Conservation (phyloP, 2,797 vertebrate genomes). For the Mallotus villosus region DNA sequence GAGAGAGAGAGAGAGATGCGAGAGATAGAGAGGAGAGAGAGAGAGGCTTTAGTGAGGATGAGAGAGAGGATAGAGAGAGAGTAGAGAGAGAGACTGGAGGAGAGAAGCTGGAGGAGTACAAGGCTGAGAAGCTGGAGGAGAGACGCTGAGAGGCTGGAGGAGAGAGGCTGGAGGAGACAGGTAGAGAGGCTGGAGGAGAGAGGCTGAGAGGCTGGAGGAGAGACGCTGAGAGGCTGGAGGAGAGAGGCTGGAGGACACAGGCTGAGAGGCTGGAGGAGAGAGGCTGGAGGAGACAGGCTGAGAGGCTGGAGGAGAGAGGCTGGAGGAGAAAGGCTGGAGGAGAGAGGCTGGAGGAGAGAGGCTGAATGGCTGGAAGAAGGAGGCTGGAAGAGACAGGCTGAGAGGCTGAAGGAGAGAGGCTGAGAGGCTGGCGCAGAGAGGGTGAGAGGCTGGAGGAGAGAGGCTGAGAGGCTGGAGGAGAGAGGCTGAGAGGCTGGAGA, state of each 20-base stretch:
- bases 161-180: not conserved
- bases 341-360: conserved; percentile 28
- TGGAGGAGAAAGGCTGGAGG: conserved; percentile 51
- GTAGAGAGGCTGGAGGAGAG: not conserved
- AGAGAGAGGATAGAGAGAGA: too few relatives aligned
- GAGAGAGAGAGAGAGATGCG: too few relatives aligned
- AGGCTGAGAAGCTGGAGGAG: too few relatives aligned
- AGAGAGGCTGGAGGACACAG: too few relatives aligned
- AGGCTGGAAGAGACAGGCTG: too few relatives aligned
- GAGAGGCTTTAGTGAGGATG: too few relatives aligned
- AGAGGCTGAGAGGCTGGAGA: conserved; percentile 56
- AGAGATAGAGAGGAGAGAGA: too few relatives aligned
- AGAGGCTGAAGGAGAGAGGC: too few relatives aligned
- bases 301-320: conserved; percentile 21
- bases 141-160: too few relatives aligned
- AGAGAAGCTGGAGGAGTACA: too few relatives aligned
- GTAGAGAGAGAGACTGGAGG: too few relatives aligned
- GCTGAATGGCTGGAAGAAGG: not conserved
- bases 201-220: conserved; percentile 32
- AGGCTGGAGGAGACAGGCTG: not conserved
- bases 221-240: not conserved
- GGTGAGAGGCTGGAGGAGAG: not conserved
- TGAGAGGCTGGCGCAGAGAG: not conserved
- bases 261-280: too few relatives aligned
- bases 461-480: conserved; percentile 31